Conservation (phyloP, 2,888 invertebrate genomes). For the Drymonia ruficornis region DNA sequence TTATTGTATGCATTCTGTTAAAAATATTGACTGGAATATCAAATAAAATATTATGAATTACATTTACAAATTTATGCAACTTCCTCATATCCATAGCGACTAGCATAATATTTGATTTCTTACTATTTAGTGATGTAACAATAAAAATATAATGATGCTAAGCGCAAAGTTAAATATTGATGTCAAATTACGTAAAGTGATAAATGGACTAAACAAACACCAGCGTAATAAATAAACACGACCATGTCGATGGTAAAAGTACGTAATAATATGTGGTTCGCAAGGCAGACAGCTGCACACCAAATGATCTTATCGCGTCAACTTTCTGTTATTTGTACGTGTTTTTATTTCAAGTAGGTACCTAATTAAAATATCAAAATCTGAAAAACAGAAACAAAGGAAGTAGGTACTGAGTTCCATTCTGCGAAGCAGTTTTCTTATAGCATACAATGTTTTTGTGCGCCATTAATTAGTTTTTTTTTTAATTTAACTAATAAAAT, state of each 20-base stretch:
- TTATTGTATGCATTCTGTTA: not conserved
- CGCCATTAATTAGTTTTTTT: no score
- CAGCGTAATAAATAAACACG: constrained; percentile 24
- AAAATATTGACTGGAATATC: not conserved
- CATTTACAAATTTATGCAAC: not conserved
- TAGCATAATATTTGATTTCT: constrained; percentile 4
- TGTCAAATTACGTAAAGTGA: constrained; percentile 28
- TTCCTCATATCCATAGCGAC: not conserved
- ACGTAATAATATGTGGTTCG: constrained; percentile 15
- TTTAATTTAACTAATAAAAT: no score
- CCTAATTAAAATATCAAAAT: not conserved
- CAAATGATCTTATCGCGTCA: constrained; percentile 14
- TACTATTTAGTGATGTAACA: constrained; percentile 12
- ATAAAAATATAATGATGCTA: constrained; percentile 20
- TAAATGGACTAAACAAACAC: constrained; percentile 22
- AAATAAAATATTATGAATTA: not conserved
- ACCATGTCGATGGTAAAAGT: constrained; percentile 29
- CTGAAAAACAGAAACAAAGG: not conserved
- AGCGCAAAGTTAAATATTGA: constrained; percentile 21
- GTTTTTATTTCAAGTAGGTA: constrained; percentile 1
- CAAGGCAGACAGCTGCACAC: constrained; percentile 14
- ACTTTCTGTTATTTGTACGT: constrained; percentile 26
- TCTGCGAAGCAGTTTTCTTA: not conserved
- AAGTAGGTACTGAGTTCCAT: not conserved
- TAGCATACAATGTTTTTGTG: no score